phyloP scores from a whole-genome alignment of 2,888 invertebrate genomes.

The Phyto melanocephala region DNA sequence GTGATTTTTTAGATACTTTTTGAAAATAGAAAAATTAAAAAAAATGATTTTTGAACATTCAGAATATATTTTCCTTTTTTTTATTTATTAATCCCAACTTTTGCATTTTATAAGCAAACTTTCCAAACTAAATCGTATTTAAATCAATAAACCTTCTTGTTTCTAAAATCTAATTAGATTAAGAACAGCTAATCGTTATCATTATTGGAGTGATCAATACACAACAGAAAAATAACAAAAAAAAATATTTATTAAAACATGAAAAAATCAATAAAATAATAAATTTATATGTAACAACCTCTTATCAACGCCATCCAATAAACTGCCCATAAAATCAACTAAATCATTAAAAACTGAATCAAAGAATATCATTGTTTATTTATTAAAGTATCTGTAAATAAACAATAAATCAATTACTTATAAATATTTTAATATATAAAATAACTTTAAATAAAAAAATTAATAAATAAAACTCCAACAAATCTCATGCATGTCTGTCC shows the following conservation, averaged over 20 bases:
- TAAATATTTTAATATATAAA: background rate
- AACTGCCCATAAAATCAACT: conserved; percentile 57
- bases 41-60: too few species aligned
- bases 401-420: background rate
- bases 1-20: too few species aligned
- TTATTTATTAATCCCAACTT: too few species aligned
- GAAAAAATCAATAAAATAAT: conserved; percentile 49
- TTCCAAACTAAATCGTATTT: too few species aligned
- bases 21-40: too few species aligned
- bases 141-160: too few species aligned
- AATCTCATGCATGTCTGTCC: conserved; percentile 25
- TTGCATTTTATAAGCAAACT: too few species aligned
- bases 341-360: conserved; percentile 53
- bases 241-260: background rate
- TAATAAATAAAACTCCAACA: conserved; percentile 28
- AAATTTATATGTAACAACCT: conserved; percentile 47
- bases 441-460: conserved; percentile 11
- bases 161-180: too few species aligned
- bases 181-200: too few species aligned
- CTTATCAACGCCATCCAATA: conserved; percentile 54
- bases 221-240: background rate
- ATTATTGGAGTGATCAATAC: too few species aligned
- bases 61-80: too few species aligned
- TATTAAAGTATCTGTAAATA: conserved; percentile 55
- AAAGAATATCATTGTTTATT: conserved; percentile 48